phyloP scores from a whole-genome alignment of 2,797 vertebrate genomes.

The Alca torda region DNA sequence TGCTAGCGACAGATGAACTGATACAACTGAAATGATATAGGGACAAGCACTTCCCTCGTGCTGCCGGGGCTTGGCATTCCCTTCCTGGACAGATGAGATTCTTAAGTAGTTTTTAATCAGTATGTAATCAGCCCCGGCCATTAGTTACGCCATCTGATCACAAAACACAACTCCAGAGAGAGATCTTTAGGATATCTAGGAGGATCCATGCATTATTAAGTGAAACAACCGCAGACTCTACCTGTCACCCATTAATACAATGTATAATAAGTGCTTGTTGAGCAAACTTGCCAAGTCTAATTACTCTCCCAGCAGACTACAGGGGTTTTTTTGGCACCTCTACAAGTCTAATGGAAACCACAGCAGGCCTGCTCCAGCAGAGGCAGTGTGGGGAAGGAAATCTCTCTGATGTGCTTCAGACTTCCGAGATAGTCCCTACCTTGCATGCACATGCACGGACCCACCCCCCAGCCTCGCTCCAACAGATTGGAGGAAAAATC shows the following conservation, averaged over 20 bases:
- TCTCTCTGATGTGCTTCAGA: neutral
- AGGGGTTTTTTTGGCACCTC: neutral
- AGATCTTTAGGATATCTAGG: neutral
- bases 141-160: slow-evolving; percentile 55
- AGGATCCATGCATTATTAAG: slow-evolving; percentile 45
- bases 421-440: neutral
- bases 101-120: slow-evolving; percentile 30
- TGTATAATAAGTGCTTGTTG: slow-evolving; percentile 5
- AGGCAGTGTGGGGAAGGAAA: neutral
- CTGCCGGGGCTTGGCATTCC: neutral
- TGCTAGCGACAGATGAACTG: neutral
- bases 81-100: neutral
- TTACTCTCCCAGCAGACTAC: neutral
- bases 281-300: slow-evolving; percentile 35
- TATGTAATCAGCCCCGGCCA: neutral
- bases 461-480: accelerated
- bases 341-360: neutral
- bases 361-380: neutral
- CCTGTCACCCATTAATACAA: neutral
- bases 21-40: neutral
- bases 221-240: neutral
- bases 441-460: accelerated
- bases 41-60: neutral
- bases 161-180: slow-evolving; percentile 9
- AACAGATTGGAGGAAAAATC: neutral